phyloP scores from a whole-genome alignment of 2,888 invertebrate species.

The Proisotoma minuta region DNA sequence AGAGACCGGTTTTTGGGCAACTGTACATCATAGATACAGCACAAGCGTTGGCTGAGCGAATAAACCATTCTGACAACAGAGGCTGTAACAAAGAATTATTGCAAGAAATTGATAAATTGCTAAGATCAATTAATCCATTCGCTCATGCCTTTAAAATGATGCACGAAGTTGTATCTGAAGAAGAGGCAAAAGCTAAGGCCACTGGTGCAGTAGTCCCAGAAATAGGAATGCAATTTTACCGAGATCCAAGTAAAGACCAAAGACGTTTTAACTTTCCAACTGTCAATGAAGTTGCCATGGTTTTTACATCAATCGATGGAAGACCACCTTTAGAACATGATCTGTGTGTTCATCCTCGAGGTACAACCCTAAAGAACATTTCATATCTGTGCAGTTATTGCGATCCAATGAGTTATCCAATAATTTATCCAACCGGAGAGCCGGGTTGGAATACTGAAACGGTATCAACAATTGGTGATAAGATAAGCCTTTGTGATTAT shows the following conservation, averaged over 20 bases:
- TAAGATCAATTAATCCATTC: constrained; percentile 18
- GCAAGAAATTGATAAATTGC: constrained; percentile 11
- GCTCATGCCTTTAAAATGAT: constrained; percentile 31
- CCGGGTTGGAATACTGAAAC: too few relatives aligned
- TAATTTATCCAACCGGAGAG: too few relatives aligned
- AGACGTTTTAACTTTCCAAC: constrained; percentile 24
- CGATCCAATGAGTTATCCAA: too few relatives aligned
- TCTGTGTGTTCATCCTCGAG: constrained; percentile 8
- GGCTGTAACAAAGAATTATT: constrained; percentile 16
- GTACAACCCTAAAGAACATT: too few relatives aligned
- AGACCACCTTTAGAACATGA: constrained; percentile 18
- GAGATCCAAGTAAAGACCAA: constrained; percentile 16
- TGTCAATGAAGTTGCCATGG: constrained; percentile 24
- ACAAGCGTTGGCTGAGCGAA: not conserved
- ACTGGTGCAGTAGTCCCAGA: constrained; percentile 1
- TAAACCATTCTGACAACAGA: constrained; percentile 7
- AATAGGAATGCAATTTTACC: constrained; percentile 16
- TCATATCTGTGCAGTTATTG: too few relatives aligned
- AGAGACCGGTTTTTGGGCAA: not conserved
- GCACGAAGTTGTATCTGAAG: constrained; percentile 24
- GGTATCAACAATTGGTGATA: too few relatives aligned
- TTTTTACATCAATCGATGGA: constrained; percentile 31
- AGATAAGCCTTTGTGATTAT: too few relatives aligned
- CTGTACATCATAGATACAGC: not conserved
- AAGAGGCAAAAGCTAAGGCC: too few relatives aligned